phyloP scores from a whole-genome alignment of 1,140 invertebrate genomes.

The Augochlora pura region DNA sequence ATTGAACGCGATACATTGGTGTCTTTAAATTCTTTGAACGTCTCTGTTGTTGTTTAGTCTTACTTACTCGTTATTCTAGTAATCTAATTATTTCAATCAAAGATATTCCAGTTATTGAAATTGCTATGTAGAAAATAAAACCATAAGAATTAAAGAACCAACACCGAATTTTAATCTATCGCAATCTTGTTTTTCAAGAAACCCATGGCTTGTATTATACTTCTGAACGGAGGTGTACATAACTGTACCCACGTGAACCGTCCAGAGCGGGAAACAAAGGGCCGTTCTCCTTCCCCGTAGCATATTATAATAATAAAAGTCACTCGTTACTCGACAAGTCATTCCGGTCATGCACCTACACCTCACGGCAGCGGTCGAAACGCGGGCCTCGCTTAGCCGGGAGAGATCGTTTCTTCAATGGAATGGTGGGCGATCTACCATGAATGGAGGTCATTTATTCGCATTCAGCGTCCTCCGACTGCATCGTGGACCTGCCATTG shows the following conservation, averaged over 20 bases:
- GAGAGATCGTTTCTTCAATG: constrained; percentile 63
- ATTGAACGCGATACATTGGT: no score
- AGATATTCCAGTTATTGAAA: no score
- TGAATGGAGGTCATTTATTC: constrained; percentile 78
- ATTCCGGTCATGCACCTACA: constrained; percentile 64
- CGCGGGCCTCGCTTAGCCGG: constrained; percentile 52
- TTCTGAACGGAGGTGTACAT: not conserved
- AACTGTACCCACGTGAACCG: not conserved
- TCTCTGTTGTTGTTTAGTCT: no score
- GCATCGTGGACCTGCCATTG: constrained; percentile 72
- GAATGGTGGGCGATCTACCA: constrained; percentile 72
- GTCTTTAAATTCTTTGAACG: no score
- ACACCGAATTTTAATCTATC: no score
- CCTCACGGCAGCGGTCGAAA: constrained; percentile 52
- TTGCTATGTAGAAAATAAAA: no score
- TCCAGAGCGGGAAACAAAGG: constrained; percentile 45
- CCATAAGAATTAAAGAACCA: no score
- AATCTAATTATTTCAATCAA: no score
- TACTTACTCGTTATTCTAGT: no score
- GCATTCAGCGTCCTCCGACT: constrained; percentile 70
- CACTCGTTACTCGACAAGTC: constrained; percentile 48
- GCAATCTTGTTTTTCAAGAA: no score
- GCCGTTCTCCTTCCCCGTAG: constrained; percentile 40
- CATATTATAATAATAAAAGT: constrained; percentile 58
- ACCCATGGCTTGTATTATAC: no score